Evolutionary conservation across 2,888 invertebrate species (phyloP), one percentile per base, ranked within the genome.

Genomic region (Aradus depressus): DNA sequence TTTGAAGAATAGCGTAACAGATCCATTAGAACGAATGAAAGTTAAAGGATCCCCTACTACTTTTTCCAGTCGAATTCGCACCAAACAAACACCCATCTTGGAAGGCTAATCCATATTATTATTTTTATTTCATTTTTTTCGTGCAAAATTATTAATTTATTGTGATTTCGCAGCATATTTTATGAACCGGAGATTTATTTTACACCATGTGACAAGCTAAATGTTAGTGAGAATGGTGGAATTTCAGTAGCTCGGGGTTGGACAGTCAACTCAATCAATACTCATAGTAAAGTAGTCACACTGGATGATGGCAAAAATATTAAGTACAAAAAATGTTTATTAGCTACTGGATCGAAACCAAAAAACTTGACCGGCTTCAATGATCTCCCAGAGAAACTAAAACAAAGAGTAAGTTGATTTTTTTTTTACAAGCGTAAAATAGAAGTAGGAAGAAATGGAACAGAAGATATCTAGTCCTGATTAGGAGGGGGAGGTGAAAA

Each of bases 121-220:
- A n/a, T n/a, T n/a, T n/a, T n/a, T n/a, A n/a, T n/a, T n/a, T n/a
- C n/a, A n/a, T n/a, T n/a, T n/a, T n/a, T n/a, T n/a, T n/a, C n/a
- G n/a, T n/a, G n/a, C n/a, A n/a, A n/a, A n/a, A n/a, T n/a, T n/a
- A n/a, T n/a, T n/a, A n/a, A n/a, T n/a, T n/a, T n/a, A n/a, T n/a
- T n/a, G n/a, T n/a, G n/a, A n/a, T n/a, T n/a, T n/a, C 35, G 35
- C 61, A 84, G 88, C 68, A 68, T 93, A 49, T 85, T 79, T 65
- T 91, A 86, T 69, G 91, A 92, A 67, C 86, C 88, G 19, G 74
- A 77, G 26, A 85, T 85, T 61, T 95, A 91, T 70, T 96, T 87
- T 69, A 69, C 77, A 43, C 69, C 74, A 35, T 71, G 77, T n/a
- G 65, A 70, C 38, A 71, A 80, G 32, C 67, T 90, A 45, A 61